Conservation (phyloP, 2,797 vertebrate genomes). For the Apogon talboti region DNA sequence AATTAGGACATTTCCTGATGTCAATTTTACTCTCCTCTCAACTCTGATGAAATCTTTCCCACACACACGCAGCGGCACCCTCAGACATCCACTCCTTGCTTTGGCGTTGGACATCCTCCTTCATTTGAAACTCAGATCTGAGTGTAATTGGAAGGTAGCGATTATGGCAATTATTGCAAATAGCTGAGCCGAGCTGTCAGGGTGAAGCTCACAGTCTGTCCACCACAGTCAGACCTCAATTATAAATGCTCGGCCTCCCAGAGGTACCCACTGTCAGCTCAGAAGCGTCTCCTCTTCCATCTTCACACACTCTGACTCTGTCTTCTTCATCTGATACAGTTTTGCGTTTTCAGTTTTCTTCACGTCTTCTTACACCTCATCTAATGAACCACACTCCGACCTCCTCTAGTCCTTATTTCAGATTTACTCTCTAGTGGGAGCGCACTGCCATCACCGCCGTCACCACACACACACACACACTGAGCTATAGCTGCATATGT, state of each 20-base stretch:
- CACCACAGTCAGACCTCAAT: conserved; percentile 47
- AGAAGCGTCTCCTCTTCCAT: conserved; percentile 20
- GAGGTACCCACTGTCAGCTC: conserved; percentile 39
- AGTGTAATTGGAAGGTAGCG: conserved; percentile 71
- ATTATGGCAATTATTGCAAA: conserved; percentile 84
- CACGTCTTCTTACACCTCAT: conserved; percentile 4
- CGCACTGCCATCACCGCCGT: conserved; percentile 6
- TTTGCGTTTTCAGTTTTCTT: conserved; percentile 10
- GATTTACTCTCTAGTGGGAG: conserved; percentile 20
- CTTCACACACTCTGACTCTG: conserved; percentile 13
- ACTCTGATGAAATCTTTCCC: conserved; percentile 47
- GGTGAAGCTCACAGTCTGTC: conserved; percentile 49
- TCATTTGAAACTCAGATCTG: conserved; percentile 47
- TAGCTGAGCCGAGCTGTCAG: conserved; percentile 75
- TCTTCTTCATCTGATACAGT: conserved; percentile 9
- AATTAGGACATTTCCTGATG: conserved; percentile 60
- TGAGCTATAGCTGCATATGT: conserved; percentile 63
- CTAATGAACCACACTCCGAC: not conserved
- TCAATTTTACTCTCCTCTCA: conserved; percentile 25
- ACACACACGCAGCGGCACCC: conserved; percentile 37
- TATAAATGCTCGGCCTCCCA: conserved; percentile 40
- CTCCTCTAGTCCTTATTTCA: not conserved
- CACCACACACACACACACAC: conserved; percentile 26
- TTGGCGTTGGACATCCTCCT: conserved; percentile 59
- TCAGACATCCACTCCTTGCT: conserved; percentile 40